phyloP scores from a whole-genome alignment of 2,888 invertebrate genomes.

The Megalurothrips usitatus region DNA sequence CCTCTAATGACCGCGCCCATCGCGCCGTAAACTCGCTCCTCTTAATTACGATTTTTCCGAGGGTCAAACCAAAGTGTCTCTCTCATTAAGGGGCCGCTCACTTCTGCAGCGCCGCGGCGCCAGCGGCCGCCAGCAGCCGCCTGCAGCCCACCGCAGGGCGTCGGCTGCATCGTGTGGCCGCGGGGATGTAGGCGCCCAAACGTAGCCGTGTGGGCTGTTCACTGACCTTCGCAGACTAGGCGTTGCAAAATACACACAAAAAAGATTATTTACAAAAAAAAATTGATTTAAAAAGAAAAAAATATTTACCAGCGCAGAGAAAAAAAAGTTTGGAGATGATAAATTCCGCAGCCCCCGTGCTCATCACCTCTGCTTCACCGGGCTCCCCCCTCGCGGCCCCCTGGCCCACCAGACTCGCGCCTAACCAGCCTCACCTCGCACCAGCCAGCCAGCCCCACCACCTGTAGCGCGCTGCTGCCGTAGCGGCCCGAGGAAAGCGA shows the following conservation, averaged over 20 bases:
- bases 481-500: constrained; percentile 7
- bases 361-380: not conserved
- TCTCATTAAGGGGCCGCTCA: not conserved
- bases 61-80: not conserved
- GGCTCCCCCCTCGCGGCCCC: not conserved
- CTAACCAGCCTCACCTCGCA: not conserved
- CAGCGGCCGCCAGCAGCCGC: not conserved
- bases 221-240: too few species aligned
- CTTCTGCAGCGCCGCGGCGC: not conserved
- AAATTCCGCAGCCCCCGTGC: too few species aligned
- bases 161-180: not conserved
- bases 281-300: too few species aligned
- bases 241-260: too few species aligned
- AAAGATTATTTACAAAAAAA: too few species aligned
- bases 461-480: not conserved
- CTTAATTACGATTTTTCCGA: constrained; percentile 1
- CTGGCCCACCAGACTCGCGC: not conserved
- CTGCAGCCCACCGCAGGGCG: not conserved
- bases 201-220: too few species aligned
- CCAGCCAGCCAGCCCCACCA: not conserved
- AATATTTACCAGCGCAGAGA: too few species aligned
- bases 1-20: too few species aligned
- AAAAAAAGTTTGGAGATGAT: too few species aligned
- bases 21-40: not conserved
- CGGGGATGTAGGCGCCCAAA: too few species aligned